phyloP scores from a whole-genome alignment of 2,113 vertebrate species.

The Henicopernis longicauda region DNA sequence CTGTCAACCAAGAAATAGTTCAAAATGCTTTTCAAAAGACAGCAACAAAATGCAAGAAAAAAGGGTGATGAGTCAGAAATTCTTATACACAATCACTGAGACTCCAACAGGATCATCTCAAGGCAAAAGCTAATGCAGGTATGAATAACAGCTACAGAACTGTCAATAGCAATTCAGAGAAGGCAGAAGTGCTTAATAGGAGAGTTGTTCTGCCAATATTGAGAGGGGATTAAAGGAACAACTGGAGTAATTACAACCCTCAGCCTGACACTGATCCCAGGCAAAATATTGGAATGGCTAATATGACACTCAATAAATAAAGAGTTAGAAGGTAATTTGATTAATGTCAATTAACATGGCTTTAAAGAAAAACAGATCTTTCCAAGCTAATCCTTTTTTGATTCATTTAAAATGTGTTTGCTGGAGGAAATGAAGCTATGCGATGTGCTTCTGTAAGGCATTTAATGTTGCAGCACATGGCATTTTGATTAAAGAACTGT shows the following conservation, averaged over 20 bases:
- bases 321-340: slow-evolving; percentile 43
- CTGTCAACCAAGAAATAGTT: background rate
- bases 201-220: slow-evolving; percentile 26
- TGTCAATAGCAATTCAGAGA: background rate
- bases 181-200: background rate
- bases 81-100: background rate
- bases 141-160: background rate
- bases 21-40: background rate
- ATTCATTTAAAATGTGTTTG: slow-evolving; percentile 35
- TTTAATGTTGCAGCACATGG: background rate
- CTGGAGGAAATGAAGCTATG: background rate
- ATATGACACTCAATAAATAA: slow-evolving; percentile 36
- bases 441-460: background rate
- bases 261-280: background rate
- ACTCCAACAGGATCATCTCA: background rate
- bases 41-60: background rate
- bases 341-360: slow-evolving; percentile 45
- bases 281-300: slow-evolving; percentile 34
- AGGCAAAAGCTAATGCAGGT: background rate
- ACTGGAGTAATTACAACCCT: slow-evolving; percentile 41
- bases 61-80: background rate
- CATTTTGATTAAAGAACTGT: background rate
- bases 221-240: slow-evolving; percentile 30
- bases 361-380: slow-evolving; percentile 58
- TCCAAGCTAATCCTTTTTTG: slow-evolving; percentile 37